phyloP scores from a whole-genome alignment of 92 coral and sea anemone species.

The Pocillopora grandis region DNA sequence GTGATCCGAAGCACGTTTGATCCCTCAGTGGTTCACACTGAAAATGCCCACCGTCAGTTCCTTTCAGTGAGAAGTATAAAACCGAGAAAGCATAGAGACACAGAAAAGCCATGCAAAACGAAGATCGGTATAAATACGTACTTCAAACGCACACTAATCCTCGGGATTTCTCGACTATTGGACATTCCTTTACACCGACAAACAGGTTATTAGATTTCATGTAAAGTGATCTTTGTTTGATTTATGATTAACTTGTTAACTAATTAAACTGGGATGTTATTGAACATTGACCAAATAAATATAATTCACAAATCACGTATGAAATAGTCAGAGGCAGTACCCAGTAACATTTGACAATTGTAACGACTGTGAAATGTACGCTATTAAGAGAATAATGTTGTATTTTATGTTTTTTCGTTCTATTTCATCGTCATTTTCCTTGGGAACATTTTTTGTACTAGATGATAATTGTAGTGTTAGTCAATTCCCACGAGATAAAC shows the following conservation, averaged over 20 bases:
- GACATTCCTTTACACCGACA: conserved; percentile 29
- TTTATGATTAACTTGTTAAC: conserved; percentile 30
- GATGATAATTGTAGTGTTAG: too few species aligned
- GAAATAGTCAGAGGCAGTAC: too few species aligned
- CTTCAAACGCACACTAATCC: neutral
- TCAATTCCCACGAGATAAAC: too few species aligned
- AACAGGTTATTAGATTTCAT: conserved; percentile 38
- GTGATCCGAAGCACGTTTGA: conserved; percentile 67
- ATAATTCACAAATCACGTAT: neutral
- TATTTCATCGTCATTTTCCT: too few species aligned
- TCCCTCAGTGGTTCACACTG: conserved; percentile 27
- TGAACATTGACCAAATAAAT: conserved; percentile 8
- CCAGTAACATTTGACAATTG: too few species aligned
- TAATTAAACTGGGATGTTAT: conserved; percentile 28
- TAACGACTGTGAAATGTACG: too few species aligned
- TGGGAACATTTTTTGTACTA: too few species aligned
- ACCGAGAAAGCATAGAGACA: neutral
- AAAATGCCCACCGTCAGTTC: neutral
- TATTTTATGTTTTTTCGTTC: too few species aligned
- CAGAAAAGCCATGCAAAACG: neutral
- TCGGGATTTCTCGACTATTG: neutral
- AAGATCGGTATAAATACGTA: neutral
- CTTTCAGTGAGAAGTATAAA: conserved; percentile 3
- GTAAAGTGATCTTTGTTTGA: conserved; percentile 50
- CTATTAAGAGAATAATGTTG: too few species aligned